phyloP scores from a whole-genome alignment of 2,797 vertebrate genomes.

The Pipistrellus pipistrellus region DNA sequence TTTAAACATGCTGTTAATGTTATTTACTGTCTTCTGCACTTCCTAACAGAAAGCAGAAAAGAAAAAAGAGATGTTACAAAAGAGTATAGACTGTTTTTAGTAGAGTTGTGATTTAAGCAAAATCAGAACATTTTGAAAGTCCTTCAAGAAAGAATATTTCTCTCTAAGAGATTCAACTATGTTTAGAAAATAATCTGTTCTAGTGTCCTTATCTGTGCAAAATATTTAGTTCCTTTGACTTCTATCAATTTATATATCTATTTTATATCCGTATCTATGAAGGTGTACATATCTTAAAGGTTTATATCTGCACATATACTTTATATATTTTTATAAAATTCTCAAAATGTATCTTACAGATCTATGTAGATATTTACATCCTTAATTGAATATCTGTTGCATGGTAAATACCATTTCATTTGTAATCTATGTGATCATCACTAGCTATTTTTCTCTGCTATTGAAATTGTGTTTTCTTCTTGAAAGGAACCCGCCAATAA shows the following conservation, averaged over 20 bases:
- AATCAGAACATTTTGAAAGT: background rate
- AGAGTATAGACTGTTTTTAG: background rate
- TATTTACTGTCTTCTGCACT: background rate
- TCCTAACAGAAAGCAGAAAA: background rate
- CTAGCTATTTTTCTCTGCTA: slow-evolving; percentile 15
- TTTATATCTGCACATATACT: background rate
- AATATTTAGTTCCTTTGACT: slow-evolving; percentile 48
- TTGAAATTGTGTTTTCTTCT: slow-evolving; percentile 17
- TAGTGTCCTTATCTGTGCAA: slow-evolving; percentile 30
- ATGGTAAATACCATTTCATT: background rate
- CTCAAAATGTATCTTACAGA: background rate
- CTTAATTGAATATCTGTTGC: background rate
- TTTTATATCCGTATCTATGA: background rate
- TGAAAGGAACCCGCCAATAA: slow-evolving; percentile 51
- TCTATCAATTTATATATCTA: background rate
- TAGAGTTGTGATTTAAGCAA: background rate
- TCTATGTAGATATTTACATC: background rate
- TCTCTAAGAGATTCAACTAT: background rate
- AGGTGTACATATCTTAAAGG: fast-evolving
- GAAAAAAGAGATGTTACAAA: slow-evolving; percentile 11
- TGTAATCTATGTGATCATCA: slow-evolving; percentile 15
- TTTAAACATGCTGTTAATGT: background rate
- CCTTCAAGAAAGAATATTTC: background rate
- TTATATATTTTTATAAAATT: slow-evolving; percentile 46
- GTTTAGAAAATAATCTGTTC: slow-evolving; percentile 45